These are phyloP conservation scores for Cotesia congregata DNA, from an alignment of 2,888 invertebrate genomes.

Conservation along the genomic window DNA sequence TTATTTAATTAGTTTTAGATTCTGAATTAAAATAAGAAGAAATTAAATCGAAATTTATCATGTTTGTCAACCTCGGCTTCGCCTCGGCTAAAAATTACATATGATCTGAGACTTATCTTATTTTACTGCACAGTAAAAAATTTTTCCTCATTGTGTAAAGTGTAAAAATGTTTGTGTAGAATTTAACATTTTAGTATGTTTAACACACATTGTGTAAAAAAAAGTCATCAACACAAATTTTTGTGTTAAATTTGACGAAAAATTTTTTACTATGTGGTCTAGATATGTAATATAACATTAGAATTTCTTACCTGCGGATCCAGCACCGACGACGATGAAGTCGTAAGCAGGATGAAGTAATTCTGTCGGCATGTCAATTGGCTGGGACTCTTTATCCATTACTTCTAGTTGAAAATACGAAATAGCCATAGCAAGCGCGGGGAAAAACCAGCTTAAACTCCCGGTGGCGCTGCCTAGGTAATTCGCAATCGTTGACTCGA, in stretches of 20 bases:
- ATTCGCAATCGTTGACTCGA: slow-evolving; percentile 59
- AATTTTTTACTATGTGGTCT: too few relatives aligned
- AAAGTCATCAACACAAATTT: too few relatives aligned
- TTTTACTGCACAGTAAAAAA: too few relatives aligned
- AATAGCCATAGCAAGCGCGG: slow-evolving; percentile 86
- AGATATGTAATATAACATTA: not conserved
- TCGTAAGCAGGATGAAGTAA: slow-evolving; percentile 81
- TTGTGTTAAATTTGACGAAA: too few relatives aligned
- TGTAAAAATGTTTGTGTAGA: too few relatives aligned
- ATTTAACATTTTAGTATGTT: too few relatives aligned
- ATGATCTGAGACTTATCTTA: too few relatives aligned
- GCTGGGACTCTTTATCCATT: slow-evolving; percentile 85
- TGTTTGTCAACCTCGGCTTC: too few relatives aligned
- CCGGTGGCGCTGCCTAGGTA: slow-evolving; percentile 72
- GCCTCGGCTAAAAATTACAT: too few relatives aligned
- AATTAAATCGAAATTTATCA: too few relatives aligned
- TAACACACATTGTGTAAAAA: too few relatives aligned
- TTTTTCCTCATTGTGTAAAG: too few relatives aligned
- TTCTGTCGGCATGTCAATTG: slow-evolving; percentile 79
- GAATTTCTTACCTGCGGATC: slow-evolving; percentile 80
- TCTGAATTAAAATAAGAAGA: not conserved
- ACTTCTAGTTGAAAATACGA: slow-evolving; percentile 90
- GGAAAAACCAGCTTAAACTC: slow-evolving; percentile 85
- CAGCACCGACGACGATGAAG: slow-evolving; percentile 88
- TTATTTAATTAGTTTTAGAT: not conserved